Base-by-base conservation (phyloP, 2,797 vertebrate species). In the Todus mexicanus region DNA sequence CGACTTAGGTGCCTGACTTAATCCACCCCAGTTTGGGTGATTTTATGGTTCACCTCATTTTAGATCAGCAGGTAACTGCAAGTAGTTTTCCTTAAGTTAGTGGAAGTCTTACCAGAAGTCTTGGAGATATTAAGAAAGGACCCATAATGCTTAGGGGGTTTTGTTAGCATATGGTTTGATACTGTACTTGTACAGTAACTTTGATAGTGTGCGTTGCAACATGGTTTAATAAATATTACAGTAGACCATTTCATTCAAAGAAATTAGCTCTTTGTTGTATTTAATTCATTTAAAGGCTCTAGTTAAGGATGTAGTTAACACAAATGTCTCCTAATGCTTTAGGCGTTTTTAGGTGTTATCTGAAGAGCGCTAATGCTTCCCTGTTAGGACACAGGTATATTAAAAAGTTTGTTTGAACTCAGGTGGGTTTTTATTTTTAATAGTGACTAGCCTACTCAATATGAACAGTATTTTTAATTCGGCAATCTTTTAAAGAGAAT, bases 231-330 rank as follows among this genome's bases (percentile, higher is more conserved):
- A 63, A 92, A 61, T 33, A 16, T 51, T 73, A 51, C 29, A 37
- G 64, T 54, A 64, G 47, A 68, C 51, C 5, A 61, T 35, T 71
- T 81, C 12, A 87, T 43, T 94, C 38, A 76, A 84, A 76, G 84
- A 78, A 93, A 84, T 71, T 33, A 84, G 37, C 64, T 77, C 66
- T 48, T 38, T 66, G 80, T 81, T 84, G 84, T 85, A 68, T 88
- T 93, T 61, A 73, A 91, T 68, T 93, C 59, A 63, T 18, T 91
- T 64, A 89, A 81, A 89, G 54, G 83, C 31, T 50, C 35, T 90
- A 71, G 93, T 91, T 91, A 94, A 94, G 60, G 64, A 89, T 51
- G 68, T 51, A 74, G 74, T 78, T 90, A 92, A 92, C 33, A 80
- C 11, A 21, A 76, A 86, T 65, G 17, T 84, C 66, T 93, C 42